A percentile compares a stretch with the other conserved stretches of the same genome.
phyloP scores from a whole-genome alignment of 2,888 invertebrate species.

The Epinotia bilunana region DNA sequence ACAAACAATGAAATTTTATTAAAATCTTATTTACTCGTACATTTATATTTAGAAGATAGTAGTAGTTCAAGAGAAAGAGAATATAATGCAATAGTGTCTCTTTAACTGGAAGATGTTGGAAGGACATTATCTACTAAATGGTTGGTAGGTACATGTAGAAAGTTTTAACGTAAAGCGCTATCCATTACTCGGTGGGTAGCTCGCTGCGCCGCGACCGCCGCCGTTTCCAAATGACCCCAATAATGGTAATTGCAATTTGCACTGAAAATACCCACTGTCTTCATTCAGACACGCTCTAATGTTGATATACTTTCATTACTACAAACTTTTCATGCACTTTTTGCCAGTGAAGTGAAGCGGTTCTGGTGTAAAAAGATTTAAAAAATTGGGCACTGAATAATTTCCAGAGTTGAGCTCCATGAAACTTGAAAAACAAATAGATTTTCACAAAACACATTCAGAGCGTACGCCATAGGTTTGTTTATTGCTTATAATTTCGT shows the following conservation, averaged over 20 bases:
- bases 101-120: background rate
- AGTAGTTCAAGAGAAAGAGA: background rate
- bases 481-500: background rate
- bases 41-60: background rate
- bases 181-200: constrained; percentile 45
- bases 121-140: constrained; percentile 19
- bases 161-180: constrained; percentile 57
- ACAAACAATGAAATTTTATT: background rate
- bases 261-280: constrained; percentile 72
- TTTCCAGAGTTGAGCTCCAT: background rate
- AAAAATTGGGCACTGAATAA: background rate
- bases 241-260: constrained; percentile 80
- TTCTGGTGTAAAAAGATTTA: background rate
- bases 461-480: background rate
- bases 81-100: background rate
- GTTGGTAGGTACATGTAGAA: constrained; percentile 24
- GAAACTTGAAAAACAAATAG: too few species aligned
- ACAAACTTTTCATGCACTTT: constrained; percentile 33
- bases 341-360: background rate
- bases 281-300: constrained; percentile 69
- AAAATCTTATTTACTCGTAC: background rate
- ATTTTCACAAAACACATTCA: background rate
- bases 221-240: constrained; percentile 74
- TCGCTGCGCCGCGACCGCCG: constrained; percentile 49
- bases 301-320: constrained; percentile 60